Percentiles rank a stretch among this genome's conserved stretches.
phyloP scores from a whole-genome alignment of 2,113 vertebrate species.

The Pleuronectes platessa region DNA sequence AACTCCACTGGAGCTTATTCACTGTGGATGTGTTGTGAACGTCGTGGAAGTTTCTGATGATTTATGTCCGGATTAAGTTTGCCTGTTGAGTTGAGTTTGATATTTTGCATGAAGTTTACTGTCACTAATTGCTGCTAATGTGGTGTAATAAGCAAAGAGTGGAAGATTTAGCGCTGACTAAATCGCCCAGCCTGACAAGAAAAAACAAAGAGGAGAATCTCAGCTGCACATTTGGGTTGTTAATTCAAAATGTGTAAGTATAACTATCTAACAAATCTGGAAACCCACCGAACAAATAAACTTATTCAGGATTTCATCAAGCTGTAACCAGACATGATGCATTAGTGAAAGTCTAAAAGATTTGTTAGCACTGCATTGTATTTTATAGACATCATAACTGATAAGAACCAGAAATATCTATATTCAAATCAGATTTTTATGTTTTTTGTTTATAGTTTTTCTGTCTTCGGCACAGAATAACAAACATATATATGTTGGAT shows the following conservation, averaged over 20 bases:
- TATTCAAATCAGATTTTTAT: background rate
- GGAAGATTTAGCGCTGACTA: constrained; percentile 33
- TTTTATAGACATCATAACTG: constrained; percentile 4
- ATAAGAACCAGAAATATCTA: background rate
- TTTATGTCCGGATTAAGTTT: constrained; percentile 15
- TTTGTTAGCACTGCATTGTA: background rate
- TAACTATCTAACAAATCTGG: constrained; percentile 3
- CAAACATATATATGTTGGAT: constrained; percentile 9
- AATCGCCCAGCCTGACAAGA: constrained; percentile 1
- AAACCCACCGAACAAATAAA: background rate
- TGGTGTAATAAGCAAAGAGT: constrained; percentile 28
- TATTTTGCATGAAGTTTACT: constrained; percentile 27
- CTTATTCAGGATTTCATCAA: constrained; percentile 25
- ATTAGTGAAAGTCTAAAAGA: background rate
- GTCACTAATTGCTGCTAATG: constrained; percentile 42
- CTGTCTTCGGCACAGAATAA: background rate
- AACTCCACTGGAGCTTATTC: constrained; percentile 16
- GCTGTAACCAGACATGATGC: background rate
- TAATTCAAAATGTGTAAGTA: constrained; percentile 11
- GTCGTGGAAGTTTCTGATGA: background rate
- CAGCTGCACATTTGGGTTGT: background rate
- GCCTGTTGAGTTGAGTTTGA: constrained; percentile 17
- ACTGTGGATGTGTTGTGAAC: constrained; percentile 7
- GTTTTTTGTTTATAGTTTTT: background rate
- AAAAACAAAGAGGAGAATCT: background rate